Evolutionary conservation across 2,888 invertebrate species (phyloP).

Genomic region (Cartodere bifasciata): DNA sequence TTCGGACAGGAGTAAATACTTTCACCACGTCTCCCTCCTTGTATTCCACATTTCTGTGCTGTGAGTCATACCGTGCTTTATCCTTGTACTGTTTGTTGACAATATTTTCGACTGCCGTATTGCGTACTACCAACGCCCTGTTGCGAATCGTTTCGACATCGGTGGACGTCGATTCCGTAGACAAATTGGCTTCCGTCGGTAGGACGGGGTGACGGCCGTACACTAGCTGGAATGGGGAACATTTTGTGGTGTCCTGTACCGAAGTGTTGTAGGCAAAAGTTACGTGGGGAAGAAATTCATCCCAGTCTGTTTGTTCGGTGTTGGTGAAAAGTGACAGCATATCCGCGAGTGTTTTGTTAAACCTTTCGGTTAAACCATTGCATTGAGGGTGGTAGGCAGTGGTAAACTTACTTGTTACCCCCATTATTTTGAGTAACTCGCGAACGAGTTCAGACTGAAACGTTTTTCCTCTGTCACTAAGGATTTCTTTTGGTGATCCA

Average conservation of each 20-base stretch:
- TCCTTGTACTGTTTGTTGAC: conserved; percentile 12
- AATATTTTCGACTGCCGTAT: conserved; percentile 14
- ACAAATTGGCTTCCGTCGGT: conserved; percentile 18
- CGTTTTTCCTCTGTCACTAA: conserved; percentile 12
- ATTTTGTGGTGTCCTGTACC: conserved; percentile 16
- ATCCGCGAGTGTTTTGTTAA: too few species aligned
- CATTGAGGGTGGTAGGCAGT: too few species aligned
- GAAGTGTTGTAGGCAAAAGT: conserved; percentile 19
- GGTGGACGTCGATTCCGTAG: too few species aligned
- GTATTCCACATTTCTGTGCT: conserved; percentile 16
- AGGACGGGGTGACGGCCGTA: conserved; percentile 16
- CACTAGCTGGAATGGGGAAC: conserved; percentile 14
- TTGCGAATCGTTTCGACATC: too few species aligned
- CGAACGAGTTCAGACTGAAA: too few species aligned
- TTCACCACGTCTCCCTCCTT: conserved; percentile 16
- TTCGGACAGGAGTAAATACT: conserved; percentile 17
- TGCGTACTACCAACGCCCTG: conserved; percentile 7
- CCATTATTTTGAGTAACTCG: too few species aligned
- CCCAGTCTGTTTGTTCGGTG: conserved; percentile 12
- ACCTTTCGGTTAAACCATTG: too few species aligned
- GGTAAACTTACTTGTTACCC: too few species aligned
- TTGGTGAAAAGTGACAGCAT: too few species aligned
- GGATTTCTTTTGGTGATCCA: conserved; percentile 10
- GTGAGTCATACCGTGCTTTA: conserved; percentile 17
- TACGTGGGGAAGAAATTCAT: conserved; percentile 12